These are phyloP conservation scores for Heterochromis multidens DNA, from an alignment of 2,113 vertebrate species.

Conservation along the genomic window DNA sequence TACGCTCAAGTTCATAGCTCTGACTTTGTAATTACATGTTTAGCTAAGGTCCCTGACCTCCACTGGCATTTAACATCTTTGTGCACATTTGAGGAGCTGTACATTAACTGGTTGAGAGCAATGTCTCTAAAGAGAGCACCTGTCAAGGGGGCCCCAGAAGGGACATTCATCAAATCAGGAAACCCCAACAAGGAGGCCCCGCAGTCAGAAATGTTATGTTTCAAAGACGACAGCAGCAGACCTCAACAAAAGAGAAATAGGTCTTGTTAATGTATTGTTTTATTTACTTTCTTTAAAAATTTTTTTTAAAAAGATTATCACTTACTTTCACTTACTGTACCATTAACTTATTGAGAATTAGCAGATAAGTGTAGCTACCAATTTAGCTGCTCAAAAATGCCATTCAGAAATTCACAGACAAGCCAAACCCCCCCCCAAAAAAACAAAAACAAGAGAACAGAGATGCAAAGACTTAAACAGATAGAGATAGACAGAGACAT, in stretches of 20 bases:
- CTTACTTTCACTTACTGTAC: background rate
- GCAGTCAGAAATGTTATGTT: constrained; percentile 36
- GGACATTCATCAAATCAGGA: constrained; percentile 50
- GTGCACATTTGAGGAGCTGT: constrained; percentile 5
- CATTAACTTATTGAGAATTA: no score
- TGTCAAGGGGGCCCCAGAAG: constrained; percentile 35
- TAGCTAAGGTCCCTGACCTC: constrained; percentile 43
- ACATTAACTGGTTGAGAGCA: constrained; percentile 21
- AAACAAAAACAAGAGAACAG: background rate
- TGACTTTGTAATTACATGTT: constrained; percentile 30
- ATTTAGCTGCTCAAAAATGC: background rate
- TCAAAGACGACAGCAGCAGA: constrained; percentile 48
- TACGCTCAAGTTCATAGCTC: background rate
- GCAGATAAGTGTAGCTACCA: background rate
- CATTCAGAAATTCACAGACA: background rate
- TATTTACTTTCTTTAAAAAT: background rate
- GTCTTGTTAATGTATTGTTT: constrained; percentile 18
- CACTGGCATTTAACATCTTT: constrained; percentile 30
- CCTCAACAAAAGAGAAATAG: constrained; percentile 19
- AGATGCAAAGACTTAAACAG: background rate
- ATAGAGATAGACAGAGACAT: background rate
- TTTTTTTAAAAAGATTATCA: background rate
- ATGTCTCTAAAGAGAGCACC: constrained; percentile 29
- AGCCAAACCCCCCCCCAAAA: no score
- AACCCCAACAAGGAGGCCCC: constrained; percentile 28